phyloP scores from a whole-genome alignment of 2,797 vertebrate genomes.

The Naso thynnoides region DNA sequence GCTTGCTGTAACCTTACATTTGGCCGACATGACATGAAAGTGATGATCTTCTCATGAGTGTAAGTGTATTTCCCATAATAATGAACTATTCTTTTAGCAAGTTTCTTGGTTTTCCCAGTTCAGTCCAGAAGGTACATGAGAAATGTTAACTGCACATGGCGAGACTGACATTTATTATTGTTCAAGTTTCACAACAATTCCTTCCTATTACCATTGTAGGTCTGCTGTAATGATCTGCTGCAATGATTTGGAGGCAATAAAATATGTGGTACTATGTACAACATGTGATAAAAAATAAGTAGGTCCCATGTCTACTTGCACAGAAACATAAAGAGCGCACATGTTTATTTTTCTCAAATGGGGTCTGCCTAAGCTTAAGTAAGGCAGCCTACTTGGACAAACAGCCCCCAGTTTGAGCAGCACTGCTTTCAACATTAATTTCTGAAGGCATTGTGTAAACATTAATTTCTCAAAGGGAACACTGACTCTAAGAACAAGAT shows the following conservation, averaged over 20 bases:
- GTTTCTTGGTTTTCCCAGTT: neutral
- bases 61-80: neutral
- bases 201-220: neutral
- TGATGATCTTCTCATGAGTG: neutral
- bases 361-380: neutral
- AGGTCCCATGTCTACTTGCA: neutral
- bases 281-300: neutral
- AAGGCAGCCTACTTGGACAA: neutral
- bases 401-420: neutral
- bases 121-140: neutral
- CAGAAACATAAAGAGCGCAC: neutral
- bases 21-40: neutral
- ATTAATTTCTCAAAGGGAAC: constrained; percentile 33
- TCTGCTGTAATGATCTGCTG: neutral
- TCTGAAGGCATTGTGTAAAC: constrained; percentile 21
- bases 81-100: neutral
- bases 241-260: neutral
- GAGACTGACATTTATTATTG: neutral
- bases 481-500: constrained; percentile 5
- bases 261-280: no score
- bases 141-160: neutral
- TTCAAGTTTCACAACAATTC: neutral
- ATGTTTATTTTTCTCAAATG: neutral
- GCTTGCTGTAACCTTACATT: neutral
- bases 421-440: constrained; percentile 1